phyloP scores from a whole-genome alignment of 2,113 vertebrate species.

The Hydrochoerus hydrochaeris region DNA sequence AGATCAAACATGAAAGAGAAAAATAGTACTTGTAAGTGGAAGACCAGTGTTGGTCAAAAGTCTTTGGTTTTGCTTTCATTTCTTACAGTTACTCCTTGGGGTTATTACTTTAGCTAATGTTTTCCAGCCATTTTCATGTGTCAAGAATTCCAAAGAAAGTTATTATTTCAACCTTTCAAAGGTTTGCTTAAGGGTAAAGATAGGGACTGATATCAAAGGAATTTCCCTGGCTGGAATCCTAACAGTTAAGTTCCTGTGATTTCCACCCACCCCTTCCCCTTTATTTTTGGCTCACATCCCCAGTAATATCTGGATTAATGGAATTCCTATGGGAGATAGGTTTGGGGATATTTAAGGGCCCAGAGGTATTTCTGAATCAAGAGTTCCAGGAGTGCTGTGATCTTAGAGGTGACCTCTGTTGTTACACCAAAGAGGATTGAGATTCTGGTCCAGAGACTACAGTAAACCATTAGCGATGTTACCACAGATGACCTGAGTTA shows the following conservation, averaged over 20 bases:
- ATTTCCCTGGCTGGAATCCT: conserved; percentile 66
- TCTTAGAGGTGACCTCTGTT: not conserved
- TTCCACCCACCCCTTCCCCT: not conserved
- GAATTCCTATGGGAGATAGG: conserved; percentile 28
- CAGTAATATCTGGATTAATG: conserved; percentile 27
- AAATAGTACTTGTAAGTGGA: not conserved
- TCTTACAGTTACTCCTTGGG: conserved; percentile 19
- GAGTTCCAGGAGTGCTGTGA: conserved; percentile 22
- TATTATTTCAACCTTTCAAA: conserved; percentile 51
- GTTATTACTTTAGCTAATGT: conserved; percentile 42
- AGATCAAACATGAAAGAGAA: not conserved
- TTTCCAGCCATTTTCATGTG: conserved; percentile 28
- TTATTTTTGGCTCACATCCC: conserved; percentile 47
- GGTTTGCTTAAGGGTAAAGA: conserved; percentile 44
- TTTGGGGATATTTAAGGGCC: not conserved
- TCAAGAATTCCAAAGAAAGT: conserved; percentile 46
- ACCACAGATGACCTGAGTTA: not conserved
- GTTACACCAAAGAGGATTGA: not conserved
- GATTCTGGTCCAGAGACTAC: not conserved
- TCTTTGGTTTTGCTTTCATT: conserved; percentile 64
- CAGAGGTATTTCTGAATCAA: not conserved
- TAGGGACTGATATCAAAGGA: conserved; percentile 49
- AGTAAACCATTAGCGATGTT: not conserved
- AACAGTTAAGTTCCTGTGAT: conserved; percentile 39
- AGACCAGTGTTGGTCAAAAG: conserved; percentile 5